phyloP scores from a whole-genome alignment of 2,113 vertebrate species.

The Struthidea cinerea region DNA sequence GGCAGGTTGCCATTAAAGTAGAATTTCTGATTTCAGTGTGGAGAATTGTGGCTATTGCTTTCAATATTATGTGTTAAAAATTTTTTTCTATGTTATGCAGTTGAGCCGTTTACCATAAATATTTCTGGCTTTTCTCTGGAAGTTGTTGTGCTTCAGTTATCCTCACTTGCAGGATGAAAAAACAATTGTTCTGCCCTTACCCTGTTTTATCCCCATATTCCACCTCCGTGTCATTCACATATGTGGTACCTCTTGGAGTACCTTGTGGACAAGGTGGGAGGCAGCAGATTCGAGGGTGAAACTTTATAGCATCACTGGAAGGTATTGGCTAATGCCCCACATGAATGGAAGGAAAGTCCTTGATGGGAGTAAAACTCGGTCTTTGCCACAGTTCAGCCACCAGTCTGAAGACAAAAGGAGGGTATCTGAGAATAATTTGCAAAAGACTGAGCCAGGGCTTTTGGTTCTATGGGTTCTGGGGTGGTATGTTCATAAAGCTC shows the following conservation, averaged over 20 bases:
- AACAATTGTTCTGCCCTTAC: background rate
- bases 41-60: background rate
- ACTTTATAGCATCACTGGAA: background rate
- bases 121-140: background rate
- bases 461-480: background rate
- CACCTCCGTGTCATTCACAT: background rate
- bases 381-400: background rate
- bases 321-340: background rate
- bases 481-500: background rate
- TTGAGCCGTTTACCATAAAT: background rate
- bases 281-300: background rate
- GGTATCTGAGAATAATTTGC: background rate
- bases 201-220: background rate
- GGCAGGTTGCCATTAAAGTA: background rate
- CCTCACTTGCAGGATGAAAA: background rate
- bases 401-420: background rate
- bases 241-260: rapidly evolving
- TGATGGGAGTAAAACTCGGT: background rate
- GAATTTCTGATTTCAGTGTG: background rate
- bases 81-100: background rate
- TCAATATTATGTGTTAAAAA: background rate
- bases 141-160: background rate
- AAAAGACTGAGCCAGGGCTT: background rate
- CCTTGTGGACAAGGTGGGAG: background rate
- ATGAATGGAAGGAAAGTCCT: background rate